Evolutionary conservation across 2,113 vertebrate genomes (phyloP).

Genomic region (Agapornis roseicollis): DNA sequence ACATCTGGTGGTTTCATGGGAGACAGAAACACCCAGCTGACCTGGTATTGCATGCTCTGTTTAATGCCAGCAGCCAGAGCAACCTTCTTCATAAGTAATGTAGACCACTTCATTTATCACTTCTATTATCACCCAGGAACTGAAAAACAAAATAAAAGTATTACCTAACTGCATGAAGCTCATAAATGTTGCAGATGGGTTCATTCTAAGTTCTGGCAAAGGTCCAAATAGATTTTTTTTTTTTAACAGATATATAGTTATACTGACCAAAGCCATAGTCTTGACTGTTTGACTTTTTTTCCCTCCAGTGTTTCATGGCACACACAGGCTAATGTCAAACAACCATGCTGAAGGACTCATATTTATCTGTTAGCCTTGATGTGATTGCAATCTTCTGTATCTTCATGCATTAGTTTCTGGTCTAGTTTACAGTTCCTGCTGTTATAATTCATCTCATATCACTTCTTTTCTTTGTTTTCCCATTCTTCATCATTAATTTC

Average conservation of each 20-base stretch:
- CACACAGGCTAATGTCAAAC: background rate
- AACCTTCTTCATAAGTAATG: background rate
- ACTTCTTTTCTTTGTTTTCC: conserved; percentile 26
- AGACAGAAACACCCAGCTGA: background rate
- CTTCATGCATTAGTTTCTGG: background rate
- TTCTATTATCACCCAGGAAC: background rate
- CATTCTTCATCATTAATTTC: conserved; percentile 34
- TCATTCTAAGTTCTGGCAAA: conserved; percentile 50
- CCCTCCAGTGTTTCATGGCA: background rate
- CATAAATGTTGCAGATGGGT: conserved; percentile 20
- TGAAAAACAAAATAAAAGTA: conserved; percentile 21
- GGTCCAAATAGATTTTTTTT: background rate
- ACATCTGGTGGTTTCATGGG: background rate
- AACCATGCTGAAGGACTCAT: background rate
- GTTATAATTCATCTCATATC: conserved; percentile 46
- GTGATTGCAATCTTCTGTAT: conserved; percentile 13
- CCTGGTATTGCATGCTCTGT: accelerated
- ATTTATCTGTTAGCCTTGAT: conserved; percentile 22
- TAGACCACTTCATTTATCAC: background rate
- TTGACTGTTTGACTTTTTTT: background rate
- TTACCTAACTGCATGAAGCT: conserved; percentile 13
- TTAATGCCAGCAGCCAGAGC: background rate
- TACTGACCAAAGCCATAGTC: background rate
- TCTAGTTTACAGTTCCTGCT: conserved; percentile 10
- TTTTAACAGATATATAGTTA: background rate